phyloP scores from a whole-genome alignment of 2,113 vertebrate genomes.

The Aix galericulata region DNA sequence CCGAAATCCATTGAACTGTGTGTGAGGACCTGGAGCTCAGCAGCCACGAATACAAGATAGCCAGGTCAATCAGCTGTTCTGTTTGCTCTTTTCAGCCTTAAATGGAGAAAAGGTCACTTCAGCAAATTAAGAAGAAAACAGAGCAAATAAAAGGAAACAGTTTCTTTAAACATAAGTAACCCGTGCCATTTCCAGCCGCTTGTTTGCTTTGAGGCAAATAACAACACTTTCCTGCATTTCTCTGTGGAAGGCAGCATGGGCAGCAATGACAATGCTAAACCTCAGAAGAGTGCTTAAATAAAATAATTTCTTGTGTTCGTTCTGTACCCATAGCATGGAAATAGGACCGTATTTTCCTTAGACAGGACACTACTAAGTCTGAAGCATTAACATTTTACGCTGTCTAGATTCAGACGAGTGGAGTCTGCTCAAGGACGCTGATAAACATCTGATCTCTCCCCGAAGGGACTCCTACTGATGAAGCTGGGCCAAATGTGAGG shows the following conservation, averaged over 20 bases:
- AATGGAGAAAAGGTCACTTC: slow-evolving; percentile 48
- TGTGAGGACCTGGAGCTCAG: neutral
- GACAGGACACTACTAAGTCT: neutral
- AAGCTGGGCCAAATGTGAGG: neutral
- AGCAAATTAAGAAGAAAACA: slow-evolving; percentile 52
- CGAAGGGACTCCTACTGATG: neutral
- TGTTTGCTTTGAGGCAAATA: slow-evolving; percentile 46
- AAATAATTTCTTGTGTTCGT: neutral
- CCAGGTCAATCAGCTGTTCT: slow-evolving; percentile 40
- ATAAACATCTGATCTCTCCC: neutral
- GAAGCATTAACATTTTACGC: neutral
- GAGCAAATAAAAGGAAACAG: slow-evolving; percentile 51
- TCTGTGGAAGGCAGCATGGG: neutral
- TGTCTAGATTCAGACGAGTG: neutral
- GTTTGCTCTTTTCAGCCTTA: slow-evolving; percentile 54
- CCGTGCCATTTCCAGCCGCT: slow-evolving; percentile 43
- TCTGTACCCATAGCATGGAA: neutral
- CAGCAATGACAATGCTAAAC: neutral
- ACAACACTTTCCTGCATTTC: neutral
- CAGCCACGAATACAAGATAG: neutral
- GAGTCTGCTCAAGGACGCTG: neutral
- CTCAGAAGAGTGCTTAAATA: neutral
- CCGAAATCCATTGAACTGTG: neutral
- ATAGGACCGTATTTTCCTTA: neutral
- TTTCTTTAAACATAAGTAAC: slow-evolving; percentile 51